These are phyloP conservation scores for Todus mexicanus DNA, from an alignment of 2,797 vertebrate species.

Conservation along the genomic window DNA sequence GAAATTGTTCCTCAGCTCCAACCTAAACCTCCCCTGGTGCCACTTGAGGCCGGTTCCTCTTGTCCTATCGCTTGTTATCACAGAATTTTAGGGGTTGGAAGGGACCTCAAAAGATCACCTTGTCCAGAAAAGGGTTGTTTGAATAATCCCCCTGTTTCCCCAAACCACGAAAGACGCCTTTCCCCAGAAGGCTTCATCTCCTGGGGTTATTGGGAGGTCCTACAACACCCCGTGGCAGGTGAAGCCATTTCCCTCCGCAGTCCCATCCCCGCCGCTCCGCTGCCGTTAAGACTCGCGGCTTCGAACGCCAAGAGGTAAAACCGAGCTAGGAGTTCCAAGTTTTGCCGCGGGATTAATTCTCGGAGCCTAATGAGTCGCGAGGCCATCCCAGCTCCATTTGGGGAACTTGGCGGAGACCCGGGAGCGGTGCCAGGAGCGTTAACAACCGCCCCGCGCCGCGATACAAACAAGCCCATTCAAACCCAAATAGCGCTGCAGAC, in stretches of 20 bases:
- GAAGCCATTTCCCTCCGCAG: no score
- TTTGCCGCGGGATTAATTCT: not conserved
- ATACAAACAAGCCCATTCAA: constrained; percentile 21
- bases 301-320: no score
- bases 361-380: not conserved
- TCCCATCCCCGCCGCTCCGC: not conserved
- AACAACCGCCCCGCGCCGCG: not conserved
- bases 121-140: no score
- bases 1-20: not conserved
- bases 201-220: no score
- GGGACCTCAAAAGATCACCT: no score
- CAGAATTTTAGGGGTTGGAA: no score
- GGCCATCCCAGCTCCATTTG: constrained; percentile 9
- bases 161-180: no score
- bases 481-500: not conserved
- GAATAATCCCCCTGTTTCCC: no score
- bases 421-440: constrained; percentile 11
- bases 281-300: no score
- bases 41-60: not conserved
- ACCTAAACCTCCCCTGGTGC: not conserved
- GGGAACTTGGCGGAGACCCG: not conserved
- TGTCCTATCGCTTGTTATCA: not conserved
- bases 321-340: not conserved
- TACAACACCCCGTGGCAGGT: no score
- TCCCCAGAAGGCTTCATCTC: no score